Evolutionary conservation across 2,888 invertebrate genomes (phyloP).

Genomic region (Bombyx huttoni): DNA sequence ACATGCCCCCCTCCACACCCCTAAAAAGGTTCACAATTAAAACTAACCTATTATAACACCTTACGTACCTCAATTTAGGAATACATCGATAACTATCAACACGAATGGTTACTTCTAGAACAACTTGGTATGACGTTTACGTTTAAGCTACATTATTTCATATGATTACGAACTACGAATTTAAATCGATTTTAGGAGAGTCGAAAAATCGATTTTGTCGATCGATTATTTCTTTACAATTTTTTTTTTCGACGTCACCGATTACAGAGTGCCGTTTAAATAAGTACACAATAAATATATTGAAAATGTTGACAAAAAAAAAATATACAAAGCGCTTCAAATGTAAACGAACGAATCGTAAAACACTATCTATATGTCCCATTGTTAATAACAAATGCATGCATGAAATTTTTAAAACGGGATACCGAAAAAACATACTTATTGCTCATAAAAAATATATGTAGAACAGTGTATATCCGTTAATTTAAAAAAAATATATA

Average conservation of each 20-base stretch:
- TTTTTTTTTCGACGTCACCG: conserved; percentile 12
- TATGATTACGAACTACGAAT: neutral
- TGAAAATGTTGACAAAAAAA: conserved; percentile 1
- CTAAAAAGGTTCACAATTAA: conserved; percentile 15
- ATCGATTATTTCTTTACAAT: neutral
- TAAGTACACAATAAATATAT: conserved; percentile 28
- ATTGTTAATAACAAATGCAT: too few species aligned
- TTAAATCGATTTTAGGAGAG: neutral
- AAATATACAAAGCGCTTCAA: conserved; percentile 2
- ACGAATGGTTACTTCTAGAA: conserved; percentile 29
- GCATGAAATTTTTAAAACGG: too few species aligned
- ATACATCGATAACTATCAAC: conserved; percentile 43
- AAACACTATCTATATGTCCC: too few species aligned
- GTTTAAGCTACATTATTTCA: conserved; percentile 3
- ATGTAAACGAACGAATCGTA: neutral
- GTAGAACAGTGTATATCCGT: too few species aligned
- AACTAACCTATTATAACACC: conserved; percentile 33
- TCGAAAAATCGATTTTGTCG: neutral
- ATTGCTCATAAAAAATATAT: too few species aligned
- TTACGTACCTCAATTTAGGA: conserved; percentile 45
- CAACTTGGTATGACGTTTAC: conserved; percentile 6
- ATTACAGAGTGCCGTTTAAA: conserved; percentile 20
- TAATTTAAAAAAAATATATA: too few species aligned
- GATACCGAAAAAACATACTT: too few species aligned
- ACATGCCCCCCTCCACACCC: conserved; percentile 9